Conservation (phyloP, 2,797 vertebrate genomes). For the Clamator glandarius region DNA sequence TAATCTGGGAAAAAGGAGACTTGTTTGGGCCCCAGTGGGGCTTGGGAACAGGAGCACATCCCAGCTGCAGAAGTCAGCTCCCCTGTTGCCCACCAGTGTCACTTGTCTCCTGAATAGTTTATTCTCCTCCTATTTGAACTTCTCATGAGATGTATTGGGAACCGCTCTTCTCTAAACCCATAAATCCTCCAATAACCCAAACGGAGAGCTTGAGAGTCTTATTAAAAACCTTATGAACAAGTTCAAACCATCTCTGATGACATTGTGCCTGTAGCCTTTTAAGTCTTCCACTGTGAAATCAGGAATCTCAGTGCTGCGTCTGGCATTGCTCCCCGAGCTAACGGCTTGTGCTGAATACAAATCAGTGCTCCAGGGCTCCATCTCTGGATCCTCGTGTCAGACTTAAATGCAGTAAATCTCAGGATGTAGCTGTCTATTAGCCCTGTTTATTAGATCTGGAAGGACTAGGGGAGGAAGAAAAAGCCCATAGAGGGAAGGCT, state of each 20-base stretch:
- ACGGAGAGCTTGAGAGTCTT: not conserved
- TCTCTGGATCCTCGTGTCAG: not conserved
- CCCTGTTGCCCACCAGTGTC: not conserved
- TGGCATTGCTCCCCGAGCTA: not conserved
- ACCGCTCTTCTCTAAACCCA: not conserved
- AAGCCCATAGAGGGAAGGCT: not conserved
- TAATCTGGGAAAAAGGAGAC: not conserved
- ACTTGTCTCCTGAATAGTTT: not conserved
- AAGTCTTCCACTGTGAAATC: not conserved
- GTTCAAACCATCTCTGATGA: not conserved
- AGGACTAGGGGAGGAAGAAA: not conserved
- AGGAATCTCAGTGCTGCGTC: not conserved
- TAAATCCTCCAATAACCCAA: not conserved
- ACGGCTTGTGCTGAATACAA: not conserved
- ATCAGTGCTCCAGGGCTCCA: not conserved
- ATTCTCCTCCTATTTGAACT: not conserved
- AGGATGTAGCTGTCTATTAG: not conserved
- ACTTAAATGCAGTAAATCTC: not conserved
- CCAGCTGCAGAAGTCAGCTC: not conserved
- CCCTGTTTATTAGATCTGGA: not conserved
- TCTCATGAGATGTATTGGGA: not conserved
- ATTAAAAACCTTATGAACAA: not conserved
- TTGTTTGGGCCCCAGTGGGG: fast-evolving
- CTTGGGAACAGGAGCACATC: fast-evolving
- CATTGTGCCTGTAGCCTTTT: not conserved